These are phyloP conservation scores for Erebia palarica DNA, from an alignment of 2,888 invertebrate species.

Conservation along the genomic window DNA sequence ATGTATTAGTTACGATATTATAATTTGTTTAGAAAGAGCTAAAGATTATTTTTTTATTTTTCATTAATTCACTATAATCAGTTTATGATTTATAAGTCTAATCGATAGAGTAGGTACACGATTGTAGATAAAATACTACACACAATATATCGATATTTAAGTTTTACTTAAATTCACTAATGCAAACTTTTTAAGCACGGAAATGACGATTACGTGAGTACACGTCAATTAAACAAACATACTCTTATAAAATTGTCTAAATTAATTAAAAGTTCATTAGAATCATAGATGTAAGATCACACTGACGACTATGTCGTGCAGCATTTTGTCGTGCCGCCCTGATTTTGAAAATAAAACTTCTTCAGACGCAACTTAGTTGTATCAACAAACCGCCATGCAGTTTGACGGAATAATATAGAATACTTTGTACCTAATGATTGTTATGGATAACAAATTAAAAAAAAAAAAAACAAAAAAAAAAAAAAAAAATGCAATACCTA, in stretches of 20 bases:
- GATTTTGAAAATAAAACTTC: no score
- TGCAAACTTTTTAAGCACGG: constrained; percentile 1
- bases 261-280: not conserved
- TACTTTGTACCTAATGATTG: no score
- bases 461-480: no score
- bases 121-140: constrained; percentile 10
- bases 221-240: constrained; percentile 5
- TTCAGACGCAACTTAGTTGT: no score
- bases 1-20: not conserved
- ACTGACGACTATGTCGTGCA: not conserved
- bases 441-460: no score
- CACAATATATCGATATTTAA: constrained; percentile 8
- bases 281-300: not conserved
- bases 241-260: constrained; percentile 9
- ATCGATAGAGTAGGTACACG: constrained; percentile 12
- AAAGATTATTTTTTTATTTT: not conserved
- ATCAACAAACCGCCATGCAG: no score
- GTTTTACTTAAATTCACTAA: constrained; percentile 7
- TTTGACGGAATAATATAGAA: no score
- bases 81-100: constrained; percentile 7
- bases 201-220: constrained; percentile 3
- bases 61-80: constrained; percentile 14
- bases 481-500: no score
- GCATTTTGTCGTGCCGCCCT: not conserved
- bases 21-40: constrained; percentile 6